A percentile compares a stretch with the other conserved stretches of the same genome.
These are phyloP conservation scores for Sisyra terminalis DNA, from an alignment of 2,888 invertebrate species.

Conservation along the genomic window DNA sequence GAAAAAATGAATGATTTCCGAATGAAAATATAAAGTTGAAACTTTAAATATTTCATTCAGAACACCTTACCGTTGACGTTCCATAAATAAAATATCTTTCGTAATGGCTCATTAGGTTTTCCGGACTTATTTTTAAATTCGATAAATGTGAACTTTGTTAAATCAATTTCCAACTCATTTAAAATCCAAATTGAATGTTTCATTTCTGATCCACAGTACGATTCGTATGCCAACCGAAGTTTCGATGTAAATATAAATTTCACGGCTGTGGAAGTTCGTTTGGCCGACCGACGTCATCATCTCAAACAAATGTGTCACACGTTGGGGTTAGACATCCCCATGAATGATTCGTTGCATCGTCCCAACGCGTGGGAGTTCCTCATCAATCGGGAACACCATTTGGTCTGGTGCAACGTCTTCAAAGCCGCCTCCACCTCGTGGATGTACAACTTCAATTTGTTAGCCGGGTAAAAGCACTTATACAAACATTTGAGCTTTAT, in stretches of 20 bases:
- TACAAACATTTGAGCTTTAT: not conserved
- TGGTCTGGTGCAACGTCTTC: slow-evolving; percentile 73
- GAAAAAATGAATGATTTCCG: no score
- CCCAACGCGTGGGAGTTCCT: slow-evolving; percentile 78
- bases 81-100: no score
- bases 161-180: no score
- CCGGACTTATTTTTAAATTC: no score
- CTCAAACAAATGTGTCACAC: slow-evolving; percentile 41
- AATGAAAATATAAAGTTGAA: no score
- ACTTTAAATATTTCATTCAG: no score
- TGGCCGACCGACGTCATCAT: slow-evolving; percentile 39
- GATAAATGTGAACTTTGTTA: no score
- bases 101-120: no score
- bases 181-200: not conserved
- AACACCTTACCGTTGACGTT: no score
- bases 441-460: slow-evolving; percentile 81
- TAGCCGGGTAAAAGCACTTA: slow-evolving; percentile 44
- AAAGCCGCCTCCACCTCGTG: slow-evolving; percentile 81
- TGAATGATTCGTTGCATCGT: slow-evolving; percentile 40
- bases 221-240: not conserved
- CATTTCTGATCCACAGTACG: not conserved
- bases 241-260: slow-evolving; percentile 16
- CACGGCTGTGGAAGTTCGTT: slow-evolving; percentile 38
- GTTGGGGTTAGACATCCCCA: slow-evolving; percentile 39
- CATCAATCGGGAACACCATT: slow-evolving; percentile 60